Conservation (phyloP, 2,797 vertebrate genomes). For the Enteromius treurensis region DNA sequence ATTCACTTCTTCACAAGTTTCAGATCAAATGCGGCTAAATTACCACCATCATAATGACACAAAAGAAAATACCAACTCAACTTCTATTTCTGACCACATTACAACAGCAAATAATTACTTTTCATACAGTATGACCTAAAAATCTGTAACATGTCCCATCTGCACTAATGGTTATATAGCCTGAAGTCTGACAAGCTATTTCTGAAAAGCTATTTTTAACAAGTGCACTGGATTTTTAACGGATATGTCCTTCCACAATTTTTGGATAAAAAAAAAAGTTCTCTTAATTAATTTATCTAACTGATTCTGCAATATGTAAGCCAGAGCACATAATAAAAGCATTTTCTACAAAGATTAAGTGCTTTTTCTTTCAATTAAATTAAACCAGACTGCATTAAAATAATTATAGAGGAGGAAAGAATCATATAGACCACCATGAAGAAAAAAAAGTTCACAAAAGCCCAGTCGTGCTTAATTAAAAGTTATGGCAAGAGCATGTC, state of each 20-base stretch:
- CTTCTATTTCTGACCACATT: constrained; percentile 1
- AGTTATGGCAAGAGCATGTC: not conserved
- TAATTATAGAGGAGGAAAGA: constrained; percentile 26
- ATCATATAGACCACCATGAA: constrained; percentile 11
- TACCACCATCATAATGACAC: not conserved
- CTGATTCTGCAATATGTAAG: constrained; percentile 12
- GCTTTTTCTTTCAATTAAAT: constrained; percentile 38
- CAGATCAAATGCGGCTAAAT: constrained; percentile 1
- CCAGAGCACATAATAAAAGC: constrained; percentile 19
- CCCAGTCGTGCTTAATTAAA: not conserved
- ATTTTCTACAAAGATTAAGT: constrained; percentile 2
- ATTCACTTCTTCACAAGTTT: not conserved
- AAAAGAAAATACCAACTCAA: not conserved
- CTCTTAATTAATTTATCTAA: not conserved
- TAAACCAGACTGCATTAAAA: constrained; percentile 18
- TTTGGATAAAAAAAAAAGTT: not conserved
- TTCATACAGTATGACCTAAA: constrained; percentile 15
- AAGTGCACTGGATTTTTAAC: not conserved
- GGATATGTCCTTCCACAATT: not conserved
- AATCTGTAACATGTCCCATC: constrained; percentile 19
- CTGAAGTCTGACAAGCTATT: constrained; percentile 22
- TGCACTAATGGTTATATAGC: constrained; percentile 28
- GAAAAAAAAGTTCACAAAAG: not conserved
- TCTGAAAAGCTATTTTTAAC: constrained; percentile 27
- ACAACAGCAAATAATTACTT: constrained; percentile 19